Evolutionary conservation across 2,113 vertebrate genomes (phyloP), one percentile per base, ranked within the genome.

Genomic region (Phodopus roborovskii): DNA sequence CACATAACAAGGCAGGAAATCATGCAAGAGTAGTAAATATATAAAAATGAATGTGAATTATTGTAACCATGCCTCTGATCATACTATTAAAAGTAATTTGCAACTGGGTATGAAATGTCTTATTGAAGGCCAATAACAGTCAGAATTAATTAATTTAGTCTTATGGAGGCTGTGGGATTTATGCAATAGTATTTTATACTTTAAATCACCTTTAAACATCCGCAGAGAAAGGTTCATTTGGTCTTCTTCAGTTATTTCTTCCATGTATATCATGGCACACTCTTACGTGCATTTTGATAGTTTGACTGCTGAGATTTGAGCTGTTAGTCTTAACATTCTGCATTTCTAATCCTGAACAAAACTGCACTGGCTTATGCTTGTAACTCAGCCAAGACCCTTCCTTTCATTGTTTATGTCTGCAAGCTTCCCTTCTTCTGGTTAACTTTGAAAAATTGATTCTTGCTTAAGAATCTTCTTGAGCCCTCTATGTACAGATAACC

Each of bases 131-230:
- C 19, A 92, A 30, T 62, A 10, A 20, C 36, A 94, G 60, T 91
- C 66, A 88, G 28, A 95, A 81, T 92, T 79, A 90, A 96, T 88
- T 92, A 68, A 68, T 4, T 53, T 95, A 58, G 45, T 17, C 33
- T 94, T 62, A 87, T 48, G 8, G 56, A 42, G 78, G 13, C 19
- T 8, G 39, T 90, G 36, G 5, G 74, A 87, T 95, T 71, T 87
- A 16, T 24, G 56, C 30, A 77, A 5, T 58, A 70, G 48, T 95
- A 50, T 66, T 73, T 91, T 71, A 17, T 60, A 11, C 68, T 92
- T 86, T 86, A 73, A 95, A 11, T 22, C 13, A 85, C 1, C 22
- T 73, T 93, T 89, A 17, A 92, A 83, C 3, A 83, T 48, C 26
- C 19, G 56, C 12, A 74, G 45, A n/a, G 36, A 48, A 62, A 90